Conservation (phyloP, 2,888 invertebrate genomes). For the Polia nebulosa region DNA sequence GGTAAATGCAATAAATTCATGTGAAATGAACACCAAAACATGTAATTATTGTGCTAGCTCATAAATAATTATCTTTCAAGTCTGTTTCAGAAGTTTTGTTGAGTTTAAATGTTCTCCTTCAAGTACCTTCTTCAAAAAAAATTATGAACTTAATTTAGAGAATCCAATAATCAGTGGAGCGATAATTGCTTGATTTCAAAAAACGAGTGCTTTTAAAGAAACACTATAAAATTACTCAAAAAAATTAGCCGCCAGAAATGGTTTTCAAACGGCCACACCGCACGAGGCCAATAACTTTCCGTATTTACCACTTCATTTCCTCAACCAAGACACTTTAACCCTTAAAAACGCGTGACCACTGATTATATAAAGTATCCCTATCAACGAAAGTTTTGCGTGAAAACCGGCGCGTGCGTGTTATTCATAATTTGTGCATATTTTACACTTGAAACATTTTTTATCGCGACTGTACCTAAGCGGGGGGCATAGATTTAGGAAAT, state of each 20-base stretch:
- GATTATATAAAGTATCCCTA: conserved; percentile 63
- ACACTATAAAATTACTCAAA: neutral
- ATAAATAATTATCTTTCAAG: too few relatives aligned
- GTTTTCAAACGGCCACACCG: conserved; percentile 17
- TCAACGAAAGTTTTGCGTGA: conserved; percentile 72
- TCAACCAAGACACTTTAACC: conserved; percentile 47
- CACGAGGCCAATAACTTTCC: conserved; percentile 29
- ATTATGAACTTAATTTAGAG: too few relatives aligned
- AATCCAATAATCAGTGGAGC: too few relatives aligned
- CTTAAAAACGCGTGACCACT: conserved; percentile 64
- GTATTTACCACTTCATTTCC: conserved; percentile 41
- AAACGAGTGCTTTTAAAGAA: too few relatives aligned
- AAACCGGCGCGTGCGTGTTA: conserved; percentile 73
- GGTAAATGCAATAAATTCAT: too few relatives aligned
- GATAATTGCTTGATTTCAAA: too few relatives aligned
- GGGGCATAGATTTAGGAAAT: conserved; percentile 5
- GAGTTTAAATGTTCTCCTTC: too few relatives aligned
- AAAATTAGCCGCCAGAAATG: conserved; percentile 2
- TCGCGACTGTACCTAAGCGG: conserved; percentile 60
- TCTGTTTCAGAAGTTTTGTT: too few relatives aligned
- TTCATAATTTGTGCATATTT: conserved; percentile 82
- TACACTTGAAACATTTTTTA: conserved; percentile 73
- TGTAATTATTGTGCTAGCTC: too few relatives aligned
- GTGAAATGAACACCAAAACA: too few relatives aligned
- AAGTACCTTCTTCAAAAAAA: too few relatives aligned